Conservation (phyloP, 2,888 invertebrate species). For the Lathronympha strigana region DNA sequence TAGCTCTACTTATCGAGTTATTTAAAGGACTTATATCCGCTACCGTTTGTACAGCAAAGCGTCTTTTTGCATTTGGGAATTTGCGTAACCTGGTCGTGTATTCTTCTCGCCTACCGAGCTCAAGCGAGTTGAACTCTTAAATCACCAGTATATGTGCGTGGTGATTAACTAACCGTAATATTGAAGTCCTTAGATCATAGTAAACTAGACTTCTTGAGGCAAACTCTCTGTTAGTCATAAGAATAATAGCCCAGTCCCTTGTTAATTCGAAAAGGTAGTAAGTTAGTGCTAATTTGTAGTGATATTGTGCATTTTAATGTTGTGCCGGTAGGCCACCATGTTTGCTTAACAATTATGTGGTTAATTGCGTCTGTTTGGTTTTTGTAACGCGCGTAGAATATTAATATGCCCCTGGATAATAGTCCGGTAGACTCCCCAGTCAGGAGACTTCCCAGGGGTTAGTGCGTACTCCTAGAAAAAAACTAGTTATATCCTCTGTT, state of each 20-base stretch:
- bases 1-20: slow-evolving; percentile 50
- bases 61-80: background rate
- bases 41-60: background rate
- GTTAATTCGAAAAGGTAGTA: background rate
- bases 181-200: background rate
- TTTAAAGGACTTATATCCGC: background rate
- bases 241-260: background rate
- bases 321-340: slow-evolving; percentile 50
- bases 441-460: slow-evolving; percentile 1
- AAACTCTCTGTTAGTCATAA: background rate
- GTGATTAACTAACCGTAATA: background rate
- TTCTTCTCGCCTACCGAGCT: background rate
- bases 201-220: background rate
- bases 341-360: slow-evolving; percentile 69
- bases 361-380: slow-evolving; percentile 57
- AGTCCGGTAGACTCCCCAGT: too few relatives aligned
- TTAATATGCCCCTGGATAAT: slow-evolving; percentile 15
- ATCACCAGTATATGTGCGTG: background rate
- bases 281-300: background rate
- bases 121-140: background rate
- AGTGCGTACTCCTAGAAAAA: background rate
- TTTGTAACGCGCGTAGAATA: slow-evolving; percentile 41
- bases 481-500: too few relatives aligned
- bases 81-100: background rate
- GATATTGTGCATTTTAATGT: background rate